Evolutionary conservation across 2,888 invertebrate genomes (phyloP), one percentile per base, ranked within the genome.

Genomic region (Agrochola circellaris): DNA sequence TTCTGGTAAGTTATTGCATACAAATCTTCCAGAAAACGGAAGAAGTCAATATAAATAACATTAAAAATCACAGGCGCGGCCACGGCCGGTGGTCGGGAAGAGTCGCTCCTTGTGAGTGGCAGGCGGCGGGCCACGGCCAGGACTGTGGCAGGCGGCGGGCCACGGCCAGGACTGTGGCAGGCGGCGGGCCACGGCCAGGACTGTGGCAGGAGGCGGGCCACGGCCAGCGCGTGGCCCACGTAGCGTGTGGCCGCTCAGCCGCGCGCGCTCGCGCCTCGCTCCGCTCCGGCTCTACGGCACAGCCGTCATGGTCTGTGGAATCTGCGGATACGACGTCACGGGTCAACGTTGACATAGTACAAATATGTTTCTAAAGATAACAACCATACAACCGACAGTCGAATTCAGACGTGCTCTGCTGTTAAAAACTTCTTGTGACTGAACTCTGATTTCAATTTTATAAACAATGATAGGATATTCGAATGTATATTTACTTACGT

Each of bases 291-390:
- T 89, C 88, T 90, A 87, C 90, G 91, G 93, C 95, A 93, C 96
- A 92, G 96, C 95, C 96, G 97, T 97, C 97, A 97, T 95, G 97
- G 97, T 91, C 97, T 93, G 92, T 97, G 97, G 95, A 97, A 97
- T 93, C 97, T 97, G 92, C 61, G 56, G 71, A 62, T 66, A 83
- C 78, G n/a, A 62, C 34, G 11, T 6, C 45, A 42, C 11, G 6
- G 0, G 38, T 58, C 64, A 67, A 26, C 9, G 26, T 54, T 17
- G 8, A 20, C 23, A 30, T 38, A 56, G 5, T 4, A 51, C 15
- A 45, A 15, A 45, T 20, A 34, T n/a, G 0, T 3, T 72, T 23
- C 4, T 13, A 56, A 4, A 38, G n/a, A 54, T 38, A 73, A 13
- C 42, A 54, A 45, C 20, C 54, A 26, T 45, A 15, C 15, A 62